Evolutionary conservation across 2,113 vertebrate species (phyloP).

Genomic region (Mirza zaza): DNA sequence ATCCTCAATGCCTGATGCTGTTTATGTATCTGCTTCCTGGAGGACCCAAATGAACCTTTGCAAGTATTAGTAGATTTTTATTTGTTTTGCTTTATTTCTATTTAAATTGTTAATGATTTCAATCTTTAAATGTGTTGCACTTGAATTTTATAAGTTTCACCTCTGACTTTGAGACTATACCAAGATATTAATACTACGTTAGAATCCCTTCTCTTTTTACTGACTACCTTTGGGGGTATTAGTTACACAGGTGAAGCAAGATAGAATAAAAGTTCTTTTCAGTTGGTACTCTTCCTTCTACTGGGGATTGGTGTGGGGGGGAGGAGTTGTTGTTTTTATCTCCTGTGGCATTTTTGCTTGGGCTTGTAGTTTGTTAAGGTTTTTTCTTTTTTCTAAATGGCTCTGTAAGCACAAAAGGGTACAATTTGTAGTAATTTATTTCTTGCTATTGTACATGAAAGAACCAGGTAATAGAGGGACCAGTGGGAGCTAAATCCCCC

Average conservation of each 20-base stretch:
- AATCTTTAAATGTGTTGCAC: not conserved
- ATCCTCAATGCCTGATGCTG: not conserved
- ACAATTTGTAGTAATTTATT: not conserved
- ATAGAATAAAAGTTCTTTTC: not conserved
- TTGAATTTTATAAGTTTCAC: conserved; percentile 20
- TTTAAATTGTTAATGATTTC: not conserved
- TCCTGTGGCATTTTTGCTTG: not conserved
- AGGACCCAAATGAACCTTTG: not conserved
- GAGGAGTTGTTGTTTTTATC: not conserved
- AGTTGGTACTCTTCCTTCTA: not conserved
- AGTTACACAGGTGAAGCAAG: not conserved
- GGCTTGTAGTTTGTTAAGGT: not conserved
- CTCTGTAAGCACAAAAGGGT: not conserved
- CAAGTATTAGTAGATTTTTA: not conserved
- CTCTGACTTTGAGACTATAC: not conserved
- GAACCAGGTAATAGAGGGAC: not conserved
- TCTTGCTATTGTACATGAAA: not conserved
- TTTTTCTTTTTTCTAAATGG: not conserved
- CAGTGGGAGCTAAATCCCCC: not conserved
- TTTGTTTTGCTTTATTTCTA: not conserved
- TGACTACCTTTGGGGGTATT: not conserved
- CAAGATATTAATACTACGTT: not conserved
- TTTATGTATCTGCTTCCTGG: not conserved
- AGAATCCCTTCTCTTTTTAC: not conserved
- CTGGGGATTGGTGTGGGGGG: not conserved